A percentile compares a stretch with the other conserved stretches of the same genome.
Evolutionary conservation across 2,888 invertebrate genomes (phyloP).

Genomic region (Lottia gigantea): DNA sequence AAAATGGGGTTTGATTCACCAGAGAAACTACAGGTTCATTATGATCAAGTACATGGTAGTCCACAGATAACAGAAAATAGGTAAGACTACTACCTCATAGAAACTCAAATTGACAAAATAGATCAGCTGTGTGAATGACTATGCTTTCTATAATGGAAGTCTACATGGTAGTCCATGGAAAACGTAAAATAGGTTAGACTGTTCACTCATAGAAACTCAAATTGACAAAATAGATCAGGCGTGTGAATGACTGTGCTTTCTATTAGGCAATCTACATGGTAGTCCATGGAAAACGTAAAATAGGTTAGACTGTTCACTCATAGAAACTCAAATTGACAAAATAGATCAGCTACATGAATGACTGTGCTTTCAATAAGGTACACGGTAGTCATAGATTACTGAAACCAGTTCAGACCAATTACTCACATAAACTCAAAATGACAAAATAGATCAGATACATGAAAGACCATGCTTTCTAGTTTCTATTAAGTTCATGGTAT

Average conservation of each 20-base stretch:
- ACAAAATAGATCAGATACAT: no score
- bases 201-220: neutral
- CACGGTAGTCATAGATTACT: slow-evolving; percentile 46
- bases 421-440: neutral
- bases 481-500: slow-evolving; percentile 47
- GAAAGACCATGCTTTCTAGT: no score
- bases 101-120: no score
- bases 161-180: slow-evolving; percentile 46
- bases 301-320: slow-evolving; percentile 47
- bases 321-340: no score
- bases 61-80: slow-evolving; percentile 47
- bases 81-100: slow-evolving; percentile 38
- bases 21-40: slow-evolving; percentile 69
- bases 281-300: slow-evolving; percentile 39
- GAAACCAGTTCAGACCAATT: slow-evolving; percentile 56
- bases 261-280: slow-evolving; percentile 56
- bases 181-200: slow-evolving; percentile 57
- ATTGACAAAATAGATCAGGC: no score
- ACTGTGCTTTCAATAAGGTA: neutral
- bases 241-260: no score
- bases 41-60: slow-evolving; percentile 56
- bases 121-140: no score
- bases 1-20: slow-evolving; percentile 68
- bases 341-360: no score
- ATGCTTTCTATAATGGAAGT: no score